Base-by-base conservation (phyloP, 2,888 invertebrate genomes). In the Deilephila elpenor region DNA sequence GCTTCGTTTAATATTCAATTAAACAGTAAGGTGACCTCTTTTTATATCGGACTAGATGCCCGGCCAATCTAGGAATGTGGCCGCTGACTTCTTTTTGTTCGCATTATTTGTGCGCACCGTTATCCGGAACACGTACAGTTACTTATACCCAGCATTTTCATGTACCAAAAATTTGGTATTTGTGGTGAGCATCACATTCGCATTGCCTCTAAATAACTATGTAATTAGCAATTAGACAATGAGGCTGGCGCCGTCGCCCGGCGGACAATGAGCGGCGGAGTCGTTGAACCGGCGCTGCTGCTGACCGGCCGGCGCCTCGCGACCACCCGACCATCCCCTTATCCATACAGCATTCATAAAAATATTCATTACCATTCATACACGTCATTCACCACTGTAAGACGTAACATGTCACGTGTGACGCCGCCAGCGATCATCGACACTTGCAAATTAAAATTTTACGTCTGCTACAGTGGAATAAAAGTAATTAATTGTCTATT, bases 241-340 rank as follows among this genome's bases (percentile, higher is more conserved):
- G 67, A 20, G 19, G n/a, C 56, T 44, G 44, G 56, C 17, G 56
- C n/a, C 56, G 53, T 11, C 17, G 53, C 53, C 19, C 53, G 19
- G 56, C 56, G 56, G 19, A 44, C 44, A 44, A 14, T 44, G 44
- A 44, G 44, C 44, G 44, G 64, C 44, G 37, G 61, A 44, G 64
- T 44, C 64, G 64, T 44, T 64, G 67, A 44, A 25, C 67, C 51
- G 20, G 44, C 44, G 64, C 20, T 25, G 25, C 25, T 25, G 25
- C 25, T 25, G 25, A 25, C 25, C 25, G 25, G 25, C 25, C 25
- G 25, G 44, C 44, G 64, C 20, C 29, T 17, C 51, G 44, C 25
- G 5, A 25, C 25, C 17, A 44, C 67, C 80, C 78, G 76, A 76
- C 77, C 80, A 82, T 80, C 29, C 17, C 11, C 25, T 51, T 25